Percentiles rank a stretch among this genome's conserved stretches.
phyloP scores from a whole-genome alignment of 2,797 vertebrate genomes.

The Spinus pinus region DNA sequence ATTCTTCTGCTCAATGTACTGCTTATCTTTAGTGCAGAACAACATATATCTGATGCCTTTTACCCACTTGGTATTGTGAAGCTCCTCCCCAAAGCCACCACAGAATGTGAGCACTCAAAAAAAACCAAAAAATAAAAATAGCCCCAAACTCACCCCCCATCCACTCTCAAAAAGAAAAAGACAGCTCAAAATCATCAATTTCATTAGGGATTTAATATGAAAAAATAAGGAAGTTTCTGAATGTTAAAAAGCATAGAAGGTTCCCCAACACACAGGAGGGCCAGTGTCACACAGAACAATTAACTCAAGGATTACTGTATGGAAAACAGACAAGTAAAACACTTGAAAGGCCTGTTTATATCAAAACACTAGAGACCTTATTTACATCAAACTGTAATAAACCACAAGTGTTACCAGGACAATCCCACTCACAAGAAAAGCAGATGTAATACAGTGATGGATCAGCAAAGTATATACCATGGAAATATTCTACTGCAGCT shows the following conservation, averaged over 20 bases:
- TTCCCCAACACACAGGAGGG: not conserved
- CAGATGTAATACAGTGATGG: not conserved
- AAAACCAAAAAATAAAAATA: not conserved
- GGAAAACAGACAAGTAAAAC: not conserved
- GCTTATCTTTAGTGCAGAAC: not conserved
- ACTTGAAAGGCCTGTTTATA: not conserved
- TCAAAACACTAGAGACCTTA: not conserved
- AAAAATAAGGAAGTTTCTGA: not conserved
- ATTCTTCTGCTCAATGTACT: not conserved
- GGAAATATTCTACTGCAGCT: not conserved
- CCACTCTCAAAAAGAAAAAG: not conserved
- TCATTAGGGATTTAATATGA: not conserved
- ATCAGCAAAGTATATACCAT: not conserved
- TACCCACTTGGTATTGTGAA: rapidly evolving
- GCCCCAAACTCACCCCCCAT: rapidly evolving
- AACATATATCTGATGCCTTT: not conserved
- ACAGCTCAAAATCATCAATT: not conserved
- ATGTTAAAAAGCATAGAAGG: rapidly evolving
- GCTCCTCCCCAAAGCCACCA: not conserved
- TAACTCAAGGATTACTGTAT: not conserved
- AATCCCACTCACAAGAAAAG: not conserved
- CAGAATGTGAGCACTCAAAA: not conserved
- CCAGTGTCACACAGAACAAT: not conserved
- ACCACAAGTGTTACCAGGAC: not conserved
- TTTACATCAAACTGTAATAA: not conserved